These are phyloP conservation scores for Uropsilus gracilis DNA, from an alignment of 2,113 vertebrate species.

Conservation along the genomic window DNA sequence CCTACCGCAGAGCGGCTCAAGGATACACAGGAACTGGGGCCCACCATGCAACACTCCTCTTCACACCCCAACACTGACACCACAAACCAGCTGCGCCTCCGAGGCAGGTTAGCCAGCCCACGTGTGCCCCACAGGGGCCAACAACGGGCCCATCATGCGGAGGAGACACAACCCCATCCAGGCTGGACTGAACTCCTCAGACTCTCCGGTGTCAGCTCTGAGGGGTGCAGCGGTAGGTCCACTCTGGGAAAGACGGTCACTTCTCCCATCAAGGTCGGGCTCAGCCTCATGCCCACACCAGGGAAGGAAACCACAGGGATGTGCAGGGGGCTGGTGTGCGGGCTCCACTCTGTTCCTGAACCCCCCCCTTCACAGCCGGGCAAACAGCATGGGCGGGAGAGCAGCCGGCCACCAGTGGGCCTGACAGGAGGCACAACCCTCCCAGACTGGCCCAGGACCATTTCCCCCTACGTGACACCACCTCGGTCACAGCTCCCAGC, in stretches of 20 bases:
- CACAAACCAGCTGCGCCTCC: no score
- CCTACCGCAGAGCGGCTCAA: not conserved
- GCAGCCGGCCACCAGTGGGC: not conserved
- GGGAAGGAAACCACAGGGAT: not conserved
- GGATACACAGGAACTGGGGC: not conserved
- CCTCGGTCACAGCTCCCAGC: no score
- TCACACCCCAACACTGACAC: not conserved
- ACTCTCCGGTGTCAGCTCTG: not conserved
- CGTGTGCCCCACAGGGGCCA: not conserved
- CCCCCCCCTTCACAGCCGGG: not conserved
- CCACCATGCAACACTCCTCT: not conserved
- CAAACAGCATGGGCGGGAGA: not conserved
- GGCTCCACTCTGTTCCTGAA: no score
- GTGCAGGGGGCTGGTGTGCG: no score
- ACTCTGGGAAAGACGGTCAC: not conserved
- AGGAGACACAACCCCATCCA: not conserved
- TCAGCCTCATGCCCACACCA: not conserved
- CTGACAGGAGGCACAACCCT: not conserved
- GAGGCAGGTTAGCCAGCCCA: not conserved
- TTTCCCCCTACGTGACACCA: fast-evolving
- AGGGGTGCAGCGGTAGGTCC: not conserved
- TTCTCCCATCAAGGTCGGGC: not conserved
- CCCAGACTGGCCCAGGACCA: not conserved
- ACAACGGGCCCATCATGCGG: not conserved
- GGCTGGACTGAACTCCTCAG: not conserved